Evolutionary conservation across 2,113 vertebrate genomes (phyloP), one percentile per base, ranked within the genome.

Genomic region (Sphaerodactylus townsendi): DNA sequence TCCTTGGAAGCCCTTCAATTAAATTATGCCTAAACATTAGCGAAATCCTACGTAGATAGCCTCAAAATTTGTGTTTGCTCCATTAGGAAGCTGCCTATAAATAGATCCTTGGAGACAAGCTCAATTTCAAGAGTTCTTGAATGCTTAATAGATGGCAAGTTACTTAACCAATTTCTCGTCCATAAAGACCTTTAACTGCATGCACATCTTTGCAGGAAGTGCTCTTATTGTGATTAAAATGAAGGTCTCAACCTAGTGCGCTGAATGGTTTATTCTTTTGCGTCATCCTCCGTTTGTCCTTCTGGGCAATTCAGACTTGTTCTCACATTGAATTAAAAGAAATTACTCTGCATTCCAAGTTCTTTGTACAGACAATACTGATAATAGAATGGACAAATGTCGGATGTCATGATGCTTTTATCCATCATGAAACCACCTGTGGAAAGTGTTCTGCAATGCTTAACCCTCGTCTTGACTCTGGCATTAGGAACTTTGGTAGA

Each of bases 91-190:
- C 83, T 84, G n/a, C 23, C 10, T 86, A 46, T 72, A 5, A 25
- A 6, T 84, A 78, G 79, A 70, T 77, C 76, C 77, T 39, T 50
- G 48, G 66, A 79, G 84, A 53, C n/a, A 88, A 71, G 75, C 74
- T 74, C 59, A 46, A 39, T 86, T 88, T 86, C 50, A 46, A 4
- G 1, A 44, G 10, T 50, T 85, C 44, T 79, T 6, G 9, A 79
- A 64, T 50, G 33, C 68, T 73, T 70, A 72, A 85, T 76, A 84
- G 71, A 65, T 33, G 76, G 48, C 10, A 72, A 35, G 64, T 44
- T 85, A 48, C 77, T 85, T 64, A 53, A 41, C 69, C 68, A 75
- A 72, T 73, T 39, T 21, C 23, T 37, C 73, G 72, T 35, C 71
- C 70, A 53, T 66, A 41, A 72, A 77, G 50, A 33, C 71, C 33